A percentile compares a stretch with the other conserved stretches of the same genome.
phyloP scores from a whole-genome alignment of 64 coral and sea anemone species.

The Pocillopora verrucosa region DNA sequence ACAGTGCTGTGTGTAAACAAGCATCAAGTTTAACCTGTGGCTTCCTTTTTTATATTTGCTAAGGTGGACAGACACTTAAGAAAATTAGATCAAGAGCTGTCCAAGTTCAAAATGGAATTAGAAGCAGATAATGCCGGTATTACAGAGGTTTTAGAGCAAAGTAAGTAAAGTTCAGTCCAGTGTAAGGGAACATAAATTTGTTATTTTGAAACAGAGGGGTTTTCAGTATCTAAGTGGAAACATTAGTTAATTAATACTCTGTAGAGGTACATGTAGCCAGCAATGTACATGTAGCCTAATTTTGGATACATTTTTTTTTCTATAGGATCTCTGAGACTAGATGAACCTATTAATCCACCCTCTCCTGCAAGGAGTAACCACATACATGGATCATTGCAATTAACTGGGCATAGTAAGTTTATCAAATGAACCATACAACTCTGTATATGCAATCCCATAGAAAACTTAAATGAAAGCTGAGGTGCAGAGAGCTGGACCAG shows the following conservation, averaged over 20 bases:
- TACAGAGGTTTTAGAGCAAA: conserved; percentile 93
- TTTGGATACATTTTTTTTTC: conserved; percentile 3
- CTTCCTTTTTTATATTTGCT: not conserved
- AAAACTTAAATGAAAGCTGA: no score
- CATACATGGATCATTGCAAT: conserved; percentile 40
- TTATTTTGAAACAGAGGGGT: no score
- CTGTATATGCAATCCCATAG: not conserved
- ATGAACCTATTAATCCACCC: conserved; percentile 78
- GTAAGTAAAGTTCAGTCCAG: conserved; percentile 37
- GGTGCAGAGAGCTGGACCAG: no score
- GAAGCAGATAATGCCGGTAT: conserved; percentile 99
- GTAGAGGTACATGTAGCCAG: no score
- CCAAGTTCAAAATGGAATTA: conserved; percentile 99
- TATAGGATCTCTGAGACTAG: conserved; percentile 93
- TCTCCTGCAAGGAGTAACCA: conserved; percentile 80
- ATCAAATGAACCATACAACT: not conserved
- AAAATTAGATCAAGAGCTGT: conserved; percentile 98
- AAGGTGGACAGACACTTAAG: conserved; percentile 96
- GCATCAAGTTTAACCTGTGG: no score
- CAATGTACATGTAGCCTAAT: not conserved
- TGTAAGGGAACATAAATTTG: no score
- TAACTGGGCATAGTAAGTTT: conserved; percentile 31
- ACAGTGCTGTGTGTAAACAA: not conserved
- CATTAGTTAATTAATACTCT: no score
- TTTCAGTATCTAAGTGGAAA: no score